Base-by-base conservation (phyloP, 2,888 invertebrate species). In the Pilophorus perplexus region DNA sequence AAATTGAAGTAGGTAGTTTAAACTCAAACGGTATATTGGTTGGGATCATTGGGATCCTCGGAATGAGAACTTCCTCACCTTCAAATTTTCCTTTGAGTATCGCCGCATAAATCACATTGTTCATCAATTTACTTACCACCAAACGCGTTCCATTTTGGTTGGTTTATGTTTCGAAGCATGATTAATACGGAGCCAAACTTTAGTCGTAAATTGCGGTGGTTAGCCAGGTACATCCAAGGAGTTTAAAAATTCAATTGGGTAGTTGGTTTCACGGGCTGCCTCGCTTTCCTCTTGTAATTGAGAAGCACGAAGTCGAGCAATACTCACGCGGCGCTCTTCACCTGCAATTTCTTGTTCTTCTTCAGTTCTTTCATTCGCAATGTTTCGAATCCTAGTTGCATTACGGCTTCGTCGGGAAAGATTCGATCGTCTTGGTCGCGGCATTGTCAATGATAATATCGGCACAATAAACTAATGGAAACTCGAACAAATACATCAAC, bases 91-190 rank as follows among this genome's bases (percentile, higher is more conserved):
- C 70, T 20, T 50, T 67, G 3, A 69, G 8, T 64, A 74, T 73
- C 2, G 71, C 73, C 22, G 72, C 72, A 67, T 73, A 67, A 59
- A 74, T 71, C 6, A 74, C 69, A 59, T 72, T 74, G 46, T 68
- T 70, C 64, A 69, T 71, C 67, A 73, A 28, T 71, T 73, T 70
- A 40, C 67, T 69, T 18, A 71, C 55, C 3, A 67, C 70, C 42
- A 75, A 68, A 25, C 72, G 67, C 12, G 62, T 75, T 1, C 74
- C 74, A 64, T 74, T 74, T 68, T 38, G 72, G 74, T 67, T 54
- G 71, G 57, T 74, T 72, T 5, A 74, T 65, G 67, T 73, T 73
- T 40, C 72, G 68, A 23, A 50, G 22, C 48, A 50, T 37, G 27
- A 33, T 33, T 6, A 33, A 6, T 33, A 6, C 33, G 6, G 12